These are phyloP conservation scores for Calidris pugnax DNA, from an alignment of 2,113 vertebrate genomes.

Conservation along the genomic window DNA sequence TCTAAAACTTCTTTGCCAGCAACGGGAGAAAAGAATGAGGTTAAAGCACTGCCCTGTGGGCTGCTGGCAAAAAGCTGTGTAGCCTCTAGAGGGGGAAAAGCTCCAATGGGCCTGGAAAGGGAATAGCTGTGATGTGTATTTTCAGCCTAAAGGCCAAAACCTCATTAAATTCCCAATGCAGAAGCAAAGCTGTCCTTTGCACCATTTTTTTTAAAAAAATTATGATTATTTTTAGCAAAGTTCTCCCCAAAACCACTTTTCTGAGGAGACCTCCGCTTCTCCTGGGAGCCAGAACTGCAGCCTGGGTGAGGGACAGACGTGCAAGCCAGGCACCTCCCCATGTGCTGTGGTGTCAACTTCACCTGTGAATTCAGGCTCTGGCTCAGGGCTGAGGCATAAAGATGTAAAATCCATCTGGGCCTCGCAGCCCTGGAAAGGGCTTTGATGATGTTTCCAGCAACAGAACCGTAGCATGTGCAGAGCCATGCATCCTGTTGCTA, in stretches of 20 bases:
- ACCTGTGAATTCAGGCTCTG: conserved; percentile 43
- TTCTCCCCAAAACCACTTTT: background rate
- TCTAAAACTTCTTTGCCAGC: background rate
- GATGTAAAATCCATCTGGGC: conserved; percentile 36
- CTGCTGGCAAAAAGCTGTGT: background rate
- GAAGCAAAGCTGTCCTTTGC: background rate
- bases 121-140: background rate
- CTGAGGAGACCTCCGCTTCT: background rate
- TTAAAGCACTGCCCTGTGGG: background rate
- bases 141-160: background rate
- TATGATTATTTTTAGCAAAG: background rate
- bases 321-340: background rate
- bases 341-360: conserved; percentile 9
- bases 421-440: conserved; percentile 19
- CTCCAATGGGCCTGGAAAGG: background rate
- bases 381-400: background rate
- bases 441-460: conserved; percentile 57
- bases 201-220: background rate
- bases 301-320: background rate
- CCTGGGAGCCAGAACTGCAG: background rate
- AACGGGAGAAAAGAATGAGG: background rate
- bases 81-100: background rate
- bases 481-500: conserved; percentile 31
- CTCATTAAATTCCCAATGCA: background rate
- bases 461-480: conserved; percentile 28